These are phyloP conservation scores for Scophthalmus maximus DNA, from an alignment of 2,113 vertebrate species.

Conservation along the genomic window DNA sequence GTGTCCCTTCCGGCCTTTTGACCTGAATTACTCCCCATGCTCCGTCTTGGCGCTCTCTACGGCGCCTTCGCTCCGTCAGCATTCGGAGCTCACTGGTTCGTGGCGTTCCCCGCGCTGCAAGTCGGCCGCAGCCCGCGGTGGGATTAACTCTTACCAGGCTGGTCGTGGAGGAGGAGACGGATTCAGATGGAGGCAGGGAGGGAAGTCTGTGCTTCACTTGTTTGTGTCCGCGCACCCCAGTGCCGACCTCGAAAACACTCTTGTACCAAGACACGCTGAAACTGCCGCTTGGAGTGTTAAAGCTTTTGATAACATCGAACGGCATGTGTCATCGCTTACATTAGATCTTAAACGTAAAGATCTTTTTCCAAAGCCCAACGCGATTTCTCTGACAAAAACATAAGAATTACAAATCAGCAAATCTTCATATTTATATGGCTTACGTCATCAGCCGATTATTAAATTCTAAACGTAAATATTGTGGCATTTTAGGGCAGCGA, in stretches of 20 bases:
- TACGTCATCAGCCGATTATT: no score
- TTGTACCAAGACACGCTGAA: constrained; percentile 8
- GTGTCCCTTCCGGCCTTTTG: constrained; percentile 51
- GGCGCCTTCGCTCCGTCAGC: constrained; percentile 56
- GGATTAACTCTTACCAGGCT: constrained; percentile 60
- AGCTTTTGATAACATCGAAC: no score
- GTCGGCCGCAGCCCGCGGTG: constrained; percentile 39
- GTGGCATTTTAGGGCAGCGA: no score
- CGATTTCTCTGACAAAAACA: background rate
- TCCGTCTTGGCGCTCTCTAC: constrained; percentile 42
- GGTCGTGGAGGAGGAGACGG: constrained; percentile 31
- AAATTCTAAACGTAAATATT: no score
- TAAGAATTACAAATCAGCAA: background rate
- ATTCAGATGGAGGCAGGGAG: constrained; percentile 29
- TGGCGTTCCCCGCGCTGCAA: constrained; percentile 30
- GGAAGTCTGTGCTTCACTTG: constrained; percentile 12
- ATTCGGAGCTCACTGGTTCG: constrained; percentile 62
- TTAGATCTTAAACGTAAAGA: background rate
- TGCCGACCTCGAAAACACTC: background rate
- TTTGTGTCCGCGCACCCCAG: no score
- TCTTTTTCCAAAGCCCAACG: background rate
- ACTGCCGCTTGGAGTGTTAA: background rate
- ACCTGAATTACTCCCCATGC: constrained; percentile 59
- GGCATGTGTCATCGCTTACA: background rate
- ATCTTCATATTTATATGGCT: background rate